Evolutionary conservation across 1,140 invertebrate genomes (phyloP).

Genomic region (Reticulitermes speratus): DNA sequence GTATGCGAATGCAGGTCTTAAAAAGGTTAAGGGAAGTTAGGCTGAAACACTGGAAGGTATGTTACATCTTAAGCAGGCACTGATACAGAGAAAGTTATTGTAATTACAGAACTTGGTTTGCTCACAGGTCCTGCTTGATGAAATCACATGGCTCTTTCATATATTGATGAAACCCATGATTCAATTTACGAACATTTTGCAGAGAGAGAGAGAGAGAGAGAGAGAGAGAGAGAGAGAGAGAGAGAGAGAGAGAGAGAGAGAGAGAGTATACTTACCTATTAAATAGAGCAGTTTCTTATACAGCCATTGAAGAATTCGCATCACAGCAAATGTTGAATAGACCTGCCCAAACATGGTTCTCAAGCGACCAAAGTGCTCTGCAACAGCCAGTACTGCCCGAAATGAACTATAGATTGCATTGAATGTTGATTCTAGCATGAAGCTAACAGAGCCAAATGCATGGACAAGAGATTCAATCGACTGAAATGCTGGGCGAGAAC

Average conservation of each 20-base stretch:
- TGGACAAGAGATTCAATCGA: conserved; percentile 91
- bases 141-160: too few species aligned
- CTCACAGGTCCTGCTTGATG: too few species aligned
- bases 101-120: too few species aligned
- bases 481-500: conserved; percentile 86
- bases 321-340: conserved; percentile 79
- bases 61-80: too few species aligned
- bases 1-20: too few species aligned
- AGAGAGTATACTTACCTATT: conserved; percentile 54
- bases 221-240: too few species aligned
- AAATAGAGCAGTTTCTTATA: conserved; percentile 70
- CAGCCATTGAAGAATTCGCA: conserved; percentile 76
- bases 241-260: too few species aligned
- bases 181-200: too few species aligned
- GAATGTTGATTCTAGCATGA: conserved; percentile 96
- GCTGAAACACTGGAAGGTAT: too few species aligned
- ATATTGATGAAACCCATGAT: too few species aligned
- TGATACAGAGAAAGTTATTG: too few species aligned
- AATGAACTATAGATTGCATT: conserved; percentile 94
- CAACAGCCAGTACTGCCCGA: conserved; percentile 89
- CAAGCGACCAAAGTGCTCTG: conserved; percentile 87
- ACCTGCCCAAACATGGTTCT: conserved; percentile 79
- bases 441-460: conserved; percentile 88
- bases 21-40: too few species aligned
- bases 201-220: background rate